Base-by-base conservation (phyloP, 2,113 vertebrate species). In the Nesoenas mayeri region DNA sequence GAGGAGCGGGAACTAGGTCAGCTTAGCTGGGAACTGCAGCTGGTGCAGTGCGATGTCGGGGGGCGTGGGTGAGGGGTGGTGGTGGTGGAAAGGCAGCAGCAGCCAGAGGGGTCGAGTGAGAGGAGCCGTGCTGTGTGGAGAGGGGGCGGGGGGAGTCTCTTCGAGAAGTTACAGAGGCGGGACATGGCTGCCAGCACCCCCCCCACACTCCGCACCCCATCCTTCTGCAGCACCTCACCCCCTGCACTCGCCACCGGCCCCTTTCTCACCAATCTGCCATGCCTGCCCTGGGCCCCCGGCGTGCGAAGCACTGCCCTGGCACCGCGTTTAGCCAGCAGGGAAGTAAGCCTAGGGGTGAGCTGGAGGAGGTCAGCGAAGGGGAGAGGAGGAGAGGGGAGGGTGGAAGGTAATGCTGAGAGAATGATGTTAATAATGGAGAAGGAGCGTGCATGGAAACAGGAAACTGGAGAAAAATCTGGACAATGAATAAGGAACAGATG, bases 1-100 rank as follows among this genome's bases (percentile, higher is more conserved):
- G 61, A 79, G 75, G 36, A 61, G 34, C 36, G 70, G 58, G 91
- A 98, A 98, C 65, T 97, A 97, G 98, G 97, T 97, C 97, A 97
- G 64, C 2, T 42, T 85, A 51, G 82, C 90, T 95, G 91, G 78
- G 62, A 96, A 79, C 70, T 47, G 94, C 91, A 95, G 90, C 93
- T 97, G 94, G 85, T 87, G 80, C 85, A 80, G 69, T 79, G 91
- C 40, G 80, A 70, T 64, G 90, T 84, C 48, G 31, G 74, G 38
- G 32, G 31, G 12, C 22, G 34, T 28, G 20, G 15, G 26, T 19
- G 19, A 16, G 13, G n/a, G 34, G n/a, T 38, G 79, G 54, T 38
- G 79, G 54, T 32, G 36, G 31, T 6, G 62, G 58, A 50, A 78
- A 78, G 60, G 7, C 40, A 34, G 83, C 25, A 38, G 44, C 19